Evolutionary conservation across 2,888 invertebrate species (phyloP).

Genomic region (Laspeyria flexula): DNA sequence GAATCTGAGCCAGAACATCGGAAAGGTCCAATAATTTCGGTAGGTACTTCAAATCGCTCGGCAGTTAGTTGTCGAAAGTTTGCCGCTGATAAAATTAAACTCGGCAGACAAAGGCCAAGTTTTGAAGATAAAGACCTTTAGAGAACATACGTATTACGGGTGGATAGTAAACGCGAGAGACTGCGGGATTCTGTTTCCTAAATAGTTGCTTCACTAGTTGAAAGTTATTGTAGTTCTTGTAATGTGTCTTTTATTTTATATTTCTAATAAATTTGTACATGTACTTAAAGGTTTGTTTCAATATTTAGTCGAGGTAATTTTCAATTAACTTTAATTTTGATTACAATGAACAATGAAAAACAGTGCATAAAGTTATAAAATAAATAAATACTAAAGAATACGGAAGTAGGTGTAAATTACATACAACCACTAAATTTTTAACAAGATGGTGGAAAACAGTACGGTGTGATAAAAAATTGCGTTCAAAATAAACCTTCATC

Average conservation of each 20-base stretch:
- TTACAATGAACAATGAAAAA: too few relatives aligned
- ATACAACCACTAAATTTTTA: too few relatives aligned
- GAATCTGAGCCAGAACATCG: constrained; percentile 33
- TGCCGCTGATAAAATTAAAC: constrained; percentile 67
- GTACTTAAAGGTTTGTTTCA: too few relatives aligned
- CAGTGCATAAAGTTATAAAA: too few relatives aligned
- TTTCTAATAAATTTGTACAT: background rate
- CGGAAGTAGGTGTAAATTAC: too few relatives aligned
- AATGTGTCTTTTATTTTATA: background rate
- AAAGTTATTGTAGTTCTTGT: background rate
- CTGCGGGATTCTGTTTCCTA: background rate
- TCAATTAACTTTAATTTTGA: too few relatives aligned
- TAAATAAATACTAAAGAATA: too few relatives aligned
- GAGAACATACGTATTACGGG: constrained; percentile 50
- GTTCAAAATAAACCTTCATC: too few relatives aligned
- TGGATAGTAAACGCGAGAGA: constrained; percentile 18
- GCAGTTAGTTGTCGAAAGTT: constrained; percentile 47
- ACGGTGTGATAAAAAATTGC: too few relatives aligned
- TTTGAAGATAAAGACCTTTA: constrained; percentile 66
- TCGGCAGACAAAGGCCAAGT: constrained; percentile 69
- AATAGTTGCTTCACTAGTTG: background rate
- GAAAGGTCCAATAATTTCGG: constrained; percentile 45
- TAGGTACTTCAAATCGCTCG: constrained; percentile 41
- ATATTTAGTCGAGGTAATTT: too few relatives aligned
- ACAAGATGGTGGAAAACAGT: too few relatives aligned